Conservation (phyloP, 1,140 invertebrate genomes). For the Scylla paramamosain region DNA sequence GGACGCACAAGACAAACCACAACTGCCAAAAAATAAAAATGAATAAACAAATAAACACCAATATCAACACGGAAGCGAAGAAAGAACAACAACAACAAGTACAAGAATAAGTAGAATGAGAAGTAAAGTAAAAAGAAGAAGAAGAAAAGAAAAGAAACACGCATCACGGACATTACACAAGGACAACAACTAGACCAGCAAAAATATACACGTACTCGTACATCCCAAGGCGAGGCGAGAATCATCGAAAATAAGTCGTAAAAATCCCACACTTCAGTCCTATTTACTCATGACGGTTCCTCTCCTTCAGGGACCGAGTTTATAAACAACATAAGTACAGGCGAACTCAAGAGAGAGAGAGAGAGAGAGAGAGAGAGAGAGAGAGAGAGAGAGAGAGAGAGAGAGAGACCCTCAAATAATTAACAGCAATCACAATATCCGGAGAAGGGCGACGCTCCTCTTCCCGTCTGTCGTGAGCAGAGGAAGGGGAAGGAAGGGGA, state of each 20-base stretch:
- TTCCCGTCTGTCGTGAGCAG: conserved; percentile 35
- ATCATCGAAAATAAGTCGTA: no score
- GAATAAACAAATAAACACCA: not conserved
- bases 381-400: conserved; percentile 57
- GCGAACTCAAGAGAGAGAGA: not conserved
- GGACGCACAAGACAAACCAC: not conserved
- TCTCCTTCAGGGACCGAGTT: not conserved
- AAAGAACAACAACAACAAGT: not conserved
- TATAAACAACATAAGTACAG: not conserved
- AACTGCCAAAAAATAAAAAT: no score
- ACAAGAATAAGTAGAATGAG: not conserved
- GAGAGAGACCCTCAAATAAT: conserved; percentile 34
- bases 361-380: conserved; percentile 48
- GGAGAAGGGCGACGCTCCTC: conserved; percentile 37
- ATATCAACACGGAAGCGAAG: not conserved
- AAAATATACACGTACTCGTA: no score
- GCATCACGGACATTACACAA: no score
- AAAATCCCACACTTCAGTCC: no score
- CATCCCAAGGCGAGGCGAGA: no score
- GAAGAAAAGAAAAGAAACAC: not conserved
- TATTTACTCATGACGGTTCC: no score
- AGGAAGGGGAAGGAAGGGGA: not conserved
- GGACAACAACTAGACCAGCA: not conserved
- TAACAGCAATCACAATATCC: conserved; percentile 60
- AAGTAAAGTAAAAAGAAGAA: not conserved